Evolutionary conservation across 30 jellyfish, hydroid and myxozoan genomes (phyloP).

Genomic region (Hydractinia echinata): DNA sequence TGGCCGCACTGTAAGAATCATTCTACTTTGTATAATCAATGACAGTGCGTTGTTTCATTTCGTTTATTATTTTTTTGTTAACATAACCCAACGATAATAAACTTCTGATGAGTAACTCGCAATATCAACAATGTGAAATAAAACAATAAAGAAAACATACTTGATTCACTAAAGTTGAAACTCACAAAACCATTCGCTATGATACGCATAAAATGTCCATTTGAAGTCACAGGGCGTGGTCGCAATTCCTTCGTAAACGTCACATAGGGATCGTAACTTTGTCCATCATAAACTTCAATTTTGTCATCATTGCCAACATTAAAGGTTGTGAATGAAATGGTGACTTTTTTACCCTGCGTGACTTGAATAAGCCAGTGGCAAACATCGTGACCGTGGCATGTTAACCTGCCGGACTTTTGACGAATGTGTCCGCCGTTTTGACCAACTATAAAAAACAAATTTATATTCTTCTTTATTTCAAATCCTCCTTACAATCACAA

Average conservation of each 20-base stretch:
- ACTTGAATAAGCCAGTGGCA: conserved; percentile 92
- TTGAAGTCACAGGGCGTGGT: conserved; percentile 73
- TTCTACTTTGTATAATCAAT: too few relatives aligned
- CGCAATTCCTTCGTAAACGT: conserved; percentile 48
- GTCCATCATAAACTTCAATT: conserved; percentile 62
- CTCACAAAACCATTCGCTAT: conserved; percentile 52
- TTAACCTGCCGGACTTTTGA: conserved; percentile 37
- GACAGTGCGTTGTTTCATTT: too few relatives aligned
- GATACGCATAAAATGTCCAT: conserved; percentile 65
- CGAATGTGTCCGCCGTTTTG: conserved; percentile 44
- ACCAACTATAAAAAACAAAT: conserved; percentile 1
- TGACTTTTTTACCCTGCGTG: conserved; percentile 73
- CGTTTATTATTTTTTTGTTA: too few relatives aligned
- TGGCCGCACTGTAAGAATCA: too few relatives aligned
- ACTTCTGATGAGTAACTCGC: too few relatives aligned
- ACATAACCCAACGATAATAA: too few relatives aligned
- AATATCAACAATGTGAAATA: too few relatives aligned
- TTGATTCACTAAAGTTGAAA: conserved; percentile 50
- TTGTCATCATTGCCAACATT: conserved; percentile 44
- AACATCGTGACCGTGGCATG: conserved; percentile 33
- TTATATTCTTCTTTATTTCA: too few relatives aligned
- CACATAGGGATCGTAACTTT: conserved; percentile 63
- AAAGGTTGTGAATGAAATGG: conserved; percentile 41
- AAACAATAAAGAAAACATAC: conserved; percentile 32
- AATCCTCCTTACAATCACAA: too few relatives aligned